Evolutionary conservation across 2,888 invertebrate species (phyloP).

Genomic region (Harpagoxenus sublaevis): DNA sequence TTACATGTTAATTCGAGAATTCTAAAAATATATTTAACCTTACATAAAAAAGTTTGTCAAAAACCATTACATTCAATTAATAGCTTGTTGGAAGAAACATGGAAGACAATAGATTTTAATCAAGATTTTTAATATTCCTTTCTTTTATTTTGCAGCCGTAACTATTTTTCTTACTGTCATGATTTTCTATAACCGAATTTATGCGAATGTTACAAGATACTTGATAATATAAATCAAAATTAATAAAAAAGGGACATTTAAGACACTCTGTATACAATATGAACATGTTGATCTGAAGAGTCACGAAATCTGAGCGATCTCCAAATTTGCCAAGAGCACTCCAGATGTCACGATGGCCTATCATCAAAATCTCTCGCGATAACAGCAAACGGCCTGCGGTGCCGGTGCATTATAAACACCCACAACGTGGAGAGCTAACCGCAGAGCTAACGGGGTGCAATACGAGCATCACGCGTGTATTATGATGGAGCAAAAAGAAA

Average conservation of each 20-base stretch:
- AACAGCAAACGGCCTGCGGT: constrained; percentile 37
- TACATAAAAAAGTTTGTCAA: not conserved
- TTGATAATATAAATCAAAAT: not conserved
- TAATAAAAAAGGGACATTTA: no score
- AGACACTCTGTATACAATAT: not conserved
- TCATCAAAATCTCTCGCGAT: constrained; percentile 48
- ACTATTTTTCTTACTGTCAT: not conserved
- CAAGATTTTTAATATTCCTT: not conserved
- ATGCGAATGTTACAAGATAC: not conserved
- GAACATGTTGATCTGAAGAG: not conserved
- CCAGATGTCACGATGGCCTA: constrained; percentile 38
- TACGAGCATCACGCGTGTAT: constrained; percentile 61
- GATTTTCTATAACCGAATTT: not conserved
- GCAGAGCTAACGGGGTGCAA: constrained; percentile 57
- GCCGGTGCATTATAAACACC: constrained; percentile 45
- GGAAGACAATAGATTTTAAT: not conserved
- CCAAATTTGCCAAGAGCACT: constrained; percentile 19
- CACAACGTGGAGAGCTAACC: constrained; percentile 58
- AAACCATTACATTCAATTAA: not conserved
- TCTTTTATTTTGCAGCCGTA: not conserved
- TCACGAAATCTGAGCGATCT: constrained; percentile 14
- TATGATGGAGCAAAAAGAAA: constrained; percentile 66
- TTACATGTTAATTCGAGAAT: not conserved
- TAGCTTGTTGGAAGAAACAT: not conserved
- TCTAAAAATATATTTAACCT: not conserved